Conservation (phyloP, 2,797 vertebrate genomes). For the Tapirus indicus region DNA sequence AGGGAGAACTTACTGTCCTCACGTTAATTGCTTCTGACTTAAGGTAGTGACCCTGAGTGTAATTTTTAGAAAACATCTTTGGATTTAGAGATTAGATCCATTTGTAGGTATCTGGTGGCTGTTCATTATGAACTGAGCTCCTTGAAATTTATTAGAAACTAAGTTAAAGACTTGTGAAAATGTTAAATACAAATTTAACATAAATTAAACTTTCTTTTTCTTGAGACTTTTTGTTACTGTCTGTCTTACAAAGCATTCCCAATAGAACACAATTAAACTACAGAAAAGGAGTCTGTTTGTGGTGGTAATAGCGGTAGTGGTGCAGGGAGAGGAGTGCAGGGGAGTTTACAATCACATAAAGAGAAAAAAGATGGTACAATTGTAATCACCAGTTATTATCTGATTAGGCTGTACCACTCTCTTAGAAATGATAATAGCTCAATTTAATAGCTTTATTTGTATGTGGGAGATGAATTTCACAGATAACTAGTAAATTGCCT, state of each 20-base stretch:
- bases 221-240: neutral
- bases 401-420: neutral
- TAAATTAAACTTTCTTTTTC: neutral
- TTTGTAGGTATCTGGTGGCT: neutral
- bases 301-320: neutral
- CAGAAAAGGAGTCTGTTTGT: neutral
- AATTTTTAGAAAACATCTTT: neutral
- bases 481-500: neutral
- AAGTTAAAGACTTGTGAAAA: neutral
- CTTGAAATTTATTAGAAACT: neutral
- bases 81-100: neutral
- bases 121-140: neutral
- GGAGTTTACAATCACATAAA: neutral
- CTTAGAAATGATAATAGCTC: neutral
- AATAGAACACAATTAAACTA: neutral
- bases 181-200: neutral
- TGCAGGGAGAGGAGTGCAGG: neutral
- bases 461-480: neutral
- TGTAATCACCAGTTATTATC: neutral
- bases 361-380: neutral
- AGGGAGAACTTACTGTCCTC: neutral
- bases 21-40: neutral
- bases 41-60: neutral
- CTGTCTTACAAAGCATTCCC: neutral
- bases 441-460: slow-evolving; percentile 41